Conservation (phyloP, 2,888 invertebrate genomes). For the Petrolisthes manimaculis region DNA sequence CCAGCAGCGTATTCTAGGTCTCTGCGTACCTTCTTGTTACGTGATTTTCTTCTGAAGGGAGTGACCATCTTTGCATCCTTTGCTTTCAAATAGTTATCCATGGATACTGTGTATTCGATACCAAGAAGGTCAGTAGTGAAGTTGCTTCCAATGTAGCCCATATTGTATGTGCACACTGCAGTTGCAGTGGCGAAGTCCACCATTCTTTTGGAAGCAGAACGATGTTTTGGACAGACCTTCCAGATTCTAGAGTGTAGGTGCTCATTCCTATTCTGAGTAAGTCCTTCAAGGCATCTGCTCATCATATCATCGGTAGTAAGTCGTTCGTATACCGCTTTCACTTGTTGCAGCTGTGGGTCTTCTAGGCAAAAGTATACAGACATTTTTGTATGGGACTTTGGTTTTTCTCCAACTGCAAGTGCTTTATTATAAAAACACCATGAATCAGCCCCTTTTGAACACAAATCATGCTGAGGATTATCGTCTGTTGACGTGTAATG, state of each 20-base stretch:
- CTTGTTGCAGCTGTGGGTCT: not conserved
- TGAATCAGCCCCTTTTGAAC: conserved; percentile 58
- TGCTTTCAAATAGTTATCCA: not conserved
- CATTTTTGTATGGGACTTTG: conserved; percentile 7
- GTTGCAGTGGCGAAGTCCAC: not conserved
- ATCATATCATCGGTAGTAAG: conserved; percentile 5
- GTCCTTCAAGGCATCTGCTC: not conserved
- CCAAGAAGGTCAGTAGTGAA: not conserved
- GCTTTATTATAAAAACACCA: conserved; percentile 65
- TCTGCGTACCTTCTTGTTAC: conserved; percentile 13
- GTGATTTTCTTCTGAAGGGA: conserved; percentile 13
- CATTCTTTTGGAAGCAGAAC: not conserved
- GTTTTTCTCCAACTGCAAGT: not conserved
- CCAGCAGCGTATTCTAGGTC: conserved; percentile 30
- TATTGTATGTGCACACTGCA: not conserved
- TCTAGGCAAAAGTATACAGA: not conserved
- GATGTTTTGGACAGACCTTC: conserved; percentile 12
- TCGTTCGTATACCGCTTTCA: conserved; percentile 4
- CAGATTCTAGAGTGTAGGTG: conserved; percentile 9
- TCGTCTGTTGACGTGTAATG: conserved; percentile 32
- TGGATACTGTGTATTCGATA: not conserved
- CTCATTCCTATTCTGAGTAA: conserved; percentile 10
- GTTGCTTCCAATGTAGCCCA: not conserved
- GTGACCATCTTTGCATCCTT: conserved; percentile 8
- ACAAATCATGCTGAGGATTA: conserved; percentile 66